Evolutionary conservation across 2,888 invertebrate species (phyloP), one percentile per base, ranked within the genome.

Genomic region (Hydriomena furcata): DNA sequence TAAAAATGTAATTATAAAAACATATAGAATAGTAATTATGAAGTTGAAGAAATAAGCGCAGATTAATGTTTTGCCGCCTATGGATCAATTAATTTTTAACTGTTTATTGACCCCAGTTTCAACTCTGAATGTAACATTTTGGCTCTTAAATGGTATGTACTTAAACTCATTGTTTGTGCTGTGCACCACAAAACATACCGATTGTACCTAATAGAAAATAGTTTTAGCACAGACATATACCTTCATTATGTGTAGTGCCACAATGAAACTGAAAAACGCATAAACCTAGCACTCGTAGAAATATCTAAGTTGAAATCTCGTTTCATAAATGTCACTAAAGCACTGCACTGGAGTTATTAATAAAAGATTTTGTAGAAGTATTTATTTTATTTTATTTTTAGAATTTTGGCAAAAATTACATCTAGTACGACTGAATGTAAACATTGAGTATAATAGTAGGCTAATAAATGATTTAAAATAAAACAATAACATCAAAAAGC

Each of bases 281-380:
- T 27, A 43, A 70, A 63, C 70, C 68, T 68, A 23, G 65, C 62
- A 65, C 44, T 42, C 27, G 21, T 47, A 21, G 43, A 21, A 12
- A 35, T 41, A 31, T 12, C 27, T 66, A 71, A 66, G 70, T 68
- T 67, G 76, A 80, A 80, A 81, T 80, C 82, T 86, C 81, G 79
- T 81, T 75, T 78, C 72, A 73, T 73, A 80, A 38, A 38, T 85
- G 75, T 80, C 78, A 76, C 71, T 79, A 74, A 76, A 72, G 83
- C 85, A 88, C 84, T 81, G 78, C 82, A 75, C 66, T 79, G 73
- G 71, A 82, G 79, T 82, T 76, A 83, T 81, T 78, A 78, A 85
- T 82, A 80, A 79, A 71, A 71, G 71, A 71, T 75, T 74, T 71
- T 67, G 65, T 68, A 69, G 45, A 45, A 47, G 56, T 59, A 52